Conservation (phyloP, 2,888 invertebrate species). For the Dendrolimus pini region DNA sequence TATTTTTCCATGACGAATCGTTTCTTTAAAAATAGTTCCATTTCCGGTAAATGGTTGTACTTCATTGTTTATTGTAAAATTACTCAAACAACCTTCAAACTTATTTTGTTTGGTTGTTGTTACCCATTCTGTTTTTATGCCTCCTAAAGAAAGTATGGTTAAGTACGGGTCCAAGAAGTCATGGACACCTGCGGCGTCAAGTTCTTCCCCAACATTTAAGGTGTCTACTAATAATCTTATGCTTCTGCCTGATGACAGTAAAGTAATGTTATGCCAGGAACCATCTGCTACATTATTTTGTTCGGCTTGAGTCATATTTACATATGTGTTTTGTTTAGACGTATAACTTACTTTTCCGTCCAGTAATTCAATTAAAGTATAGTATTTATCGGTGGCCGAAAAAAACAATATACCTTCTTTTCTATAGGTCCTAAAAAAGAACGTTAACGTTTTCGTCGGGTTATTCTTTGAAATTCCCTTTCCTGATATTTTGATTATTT, state of each 20-base stretch:
- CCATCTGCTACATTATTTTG: slow-evolving; percentile 84
- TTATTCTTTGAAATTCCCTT: slow-evolving; percentile 51
- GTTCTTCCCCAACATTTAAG: slow-evolving; percentile 85
- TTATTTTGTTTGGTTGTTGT: slow-evolving; percentile 73
- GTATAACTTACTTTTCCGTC: slow-evolving; percentile 87
- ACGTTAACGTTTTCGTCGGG: slow-evolving; percentile 84
- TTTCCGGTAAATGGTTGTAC: slow-evolving; percentile 93
- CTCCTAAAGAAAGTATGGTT: slow-evolving; percentile 87
- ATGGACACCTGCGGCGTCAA: slow-evolving; percentile 91
- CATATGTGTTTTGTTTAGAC: slow-evolving; percentile 85
- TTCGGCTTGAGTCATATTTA: slow-evolving; percentile 87
- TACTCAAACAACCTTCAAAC: slow-evolving; percentile 93
- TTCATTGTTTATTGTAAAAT: slow-evolving; percentile 92
- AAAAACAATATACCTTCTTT: slow-evolving; percentile 89
- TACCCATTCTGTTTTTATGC: slow-evolving; percentile 80
- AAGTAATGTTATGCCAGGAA: slow-evolving; percentile 91
- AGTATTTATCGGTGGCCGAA: slow-evolving; percentile 91
- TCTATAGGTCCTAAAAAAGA: slow-evolving; percentile 88
- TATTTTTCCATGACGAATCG: slow-evolving; percentile 83
- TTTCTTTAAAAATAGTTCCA: slow-evolving; percentile 87
- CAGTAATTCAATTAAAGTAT: slow-evolving; percentile 86
- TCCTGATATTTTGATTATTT: slow-evolving; percentile 31
- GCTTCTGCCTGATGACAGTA: slow-evolving; percentile 82
- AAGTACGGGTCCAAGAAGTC: slow-evolving; percentile 95
- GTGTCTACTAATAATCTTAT: slow-evolving; percentile 85